Percentiles rank a stretch among this genome's conserved stretches.
phyloP scores from a whole-genome alignment of 2,797 vertebrate species.

The Catostomus latipinnis region DNA sequence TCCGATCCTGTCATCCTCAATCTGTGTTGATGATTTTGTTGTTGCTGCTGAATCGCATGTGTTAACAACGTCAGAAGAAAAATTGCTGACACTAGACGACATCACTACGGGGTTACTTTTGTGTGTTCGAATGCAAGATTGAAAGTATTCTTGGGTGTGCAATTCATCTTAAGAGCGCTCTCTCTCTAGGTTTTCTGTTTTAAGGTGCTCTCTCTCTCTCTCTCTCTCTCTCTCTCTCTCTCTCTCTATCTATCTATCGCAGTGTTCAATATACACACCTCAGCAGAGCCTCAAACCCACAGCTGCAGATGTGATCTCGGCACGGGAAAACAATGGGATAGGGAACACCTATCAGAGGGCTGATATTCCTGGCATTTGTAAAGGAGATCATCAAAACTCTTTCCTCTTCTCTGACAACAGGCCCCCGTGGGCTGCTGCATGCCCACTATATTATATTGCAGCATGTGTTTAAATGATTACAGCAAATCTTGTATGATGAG shows the following conservation, averaged over 20 bases:
- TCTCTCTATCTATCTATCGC: not conserved
- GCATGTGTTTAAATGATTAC: constrained; percentile 40
- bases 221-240: too few relatives aligned
- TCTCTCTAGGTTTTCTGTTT: too few relatives aligned
- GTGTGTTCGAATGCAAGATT: too few relatives aligned
- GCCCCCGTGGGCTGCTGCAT: not conserved
- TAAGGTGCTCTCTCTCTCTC: too few relatives aligned
- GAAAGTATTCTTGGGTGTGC: too few relatives aligned
- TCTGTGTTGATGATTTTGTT: too few relatives aligned
- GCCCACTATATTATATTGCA: constrained; percentile 16
- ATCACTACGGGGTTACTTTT: too few relatives aligned
- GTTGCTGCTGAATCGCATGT: too few relatives aligned
- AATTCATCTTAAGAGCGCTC: too few relatives aligned
- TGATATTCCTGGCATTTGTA: constrained; percentile 2
- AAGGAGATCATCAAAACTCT: constrained; percentile 3
- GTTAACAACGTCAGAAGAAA: too few relatives aligned
- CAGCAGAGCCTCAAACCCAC: not conserved
- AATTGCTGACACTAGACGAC: too few relatives aligned
- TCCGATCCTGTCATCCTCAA: too few relatives aligned
- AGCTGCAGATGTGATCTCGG: constrained; percentile 14
- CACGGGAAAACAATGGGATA: not conserved
- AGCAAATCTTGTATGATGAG: constrained; percentile 1
- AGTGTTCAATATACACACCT: not conserved
- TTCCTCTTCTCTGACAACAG: constrained; percentile 8
- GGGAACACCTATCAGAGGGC: not conserved